Conservation (phyloP, 2,113 vertebrate genomes). For the Epinephelus lanceolatus region DNA sequence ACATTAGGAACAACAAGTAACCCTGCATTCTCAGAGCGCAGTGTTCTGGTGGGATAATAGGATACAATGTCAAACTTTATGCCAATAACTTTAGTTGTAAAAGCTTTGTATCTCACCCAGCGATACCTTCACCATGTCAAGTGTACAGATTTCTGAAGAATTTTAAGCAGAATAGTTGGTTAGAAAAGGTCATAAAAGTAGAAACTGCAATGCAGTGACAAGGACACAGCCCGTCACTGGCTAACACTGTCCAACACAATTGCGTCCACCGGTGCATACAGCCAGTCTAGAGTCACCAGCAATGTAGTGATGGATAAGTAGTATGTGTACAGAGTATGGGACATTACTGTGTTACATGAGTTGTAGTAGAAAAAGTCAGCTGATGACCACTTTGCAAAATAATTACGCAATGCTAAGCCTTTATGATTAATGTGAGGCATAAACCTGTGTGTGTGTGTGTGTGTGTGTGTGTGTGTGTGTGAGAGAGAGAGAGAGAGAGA, state of each 20-base stretch:
- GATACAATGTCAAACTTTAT: neutral
- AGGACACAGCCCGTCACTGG: neutral
- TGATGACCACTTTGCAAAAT: neutral
- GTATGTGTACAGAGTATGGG: too few species aligned
- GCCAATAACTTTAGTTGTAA: neutral
- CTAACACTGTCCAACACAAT: neutral
- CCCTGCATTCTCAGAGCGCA: too few species aligned
- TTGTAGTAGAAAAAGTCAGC: neutral
- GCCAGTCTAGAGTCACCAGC: too few species aligned
- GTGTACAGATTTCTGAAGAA: neutral
- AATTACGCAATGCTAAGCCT: neutral
- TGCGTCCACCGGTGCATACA: too few species aligned
- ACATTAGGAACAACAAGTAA: too few species aligned
- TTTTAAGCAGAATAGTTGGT: too few species aligned
- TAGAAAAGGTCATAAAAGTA: neutral
- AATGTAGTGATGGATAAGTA: too few species aligned
- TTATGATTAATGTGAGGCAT: constrained; percentile 1
- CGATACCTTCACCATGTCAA: neutral
- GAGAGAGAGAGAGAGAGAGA: too few species aligned
- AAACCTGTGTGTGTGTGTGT: constrained; percentile 27
- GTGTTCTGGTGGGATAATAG: too few species aligned
- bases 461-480: constrained; percentile 29
- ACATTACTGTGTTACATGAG: neutral
- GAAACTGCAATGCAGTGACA: neutral
- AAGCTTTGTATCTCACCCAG: neutral